These are phyloP conservation scores for Heliconius sara DNA, from an alignment of 2,888 invertebrate genomes.

Conservation along the genomic window DNA sequence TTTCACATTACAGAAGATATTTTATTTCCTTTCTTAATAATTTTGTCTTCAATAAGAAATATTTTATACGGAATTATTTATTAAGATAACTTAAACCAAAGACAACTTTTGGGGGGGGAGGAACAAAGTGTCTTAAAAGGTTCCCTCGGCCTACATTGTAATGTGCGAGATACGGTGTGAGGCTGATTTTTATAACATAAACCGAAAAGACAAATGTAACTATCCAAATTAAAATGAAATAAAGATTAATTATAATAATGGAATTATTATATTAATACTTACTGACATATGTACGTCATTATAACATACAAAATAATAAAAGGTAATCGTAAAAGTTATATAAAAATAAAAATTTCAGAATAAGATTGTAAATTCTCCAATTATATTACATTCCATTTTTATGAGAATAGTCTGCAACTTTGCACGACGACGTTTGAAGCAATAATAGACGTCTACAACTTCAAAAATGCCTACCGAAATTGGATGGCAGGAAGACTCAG, in stretches of 20 bases:
- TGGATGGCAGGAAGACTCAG: conserved; percentile 51
- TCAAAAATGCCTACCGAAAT: conserved; percentile 44
- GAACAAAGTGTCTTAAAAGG: not conserved
- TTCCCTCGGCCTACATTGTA: too few species aligned
- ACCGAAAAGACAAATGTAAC: too few species aligned
- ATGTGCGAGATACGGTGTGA: too few species aligned
- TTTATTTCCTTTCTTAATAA: not conserved
- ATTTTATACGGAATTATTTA: not conserved
- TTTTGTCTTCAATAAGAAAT: not conserved
- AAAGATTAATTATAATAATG: too few species aligned
- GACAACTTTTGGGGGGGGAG: too few species aligned
- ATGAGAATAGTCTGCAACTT: not conserved
- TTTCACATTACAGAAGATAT: conserved; percentile 8
- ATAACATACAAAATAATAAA: too few species aligned
- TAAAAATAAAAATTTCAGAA: too few species aligned
- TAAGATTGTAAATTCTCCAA: not conserved
- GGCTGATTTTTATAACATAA: too few species aligned
- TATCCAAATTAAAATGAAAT: too few species aligned
- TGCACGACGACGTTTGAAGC: conserved; percentile 29
- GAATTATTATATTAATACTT: too few species aligned
- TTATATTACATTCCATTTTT: not conserved
- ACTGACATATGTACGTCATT: too few species aligned
- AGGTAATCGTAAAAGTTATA: too few species aligned
- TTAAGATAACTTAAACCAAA: not conserved
- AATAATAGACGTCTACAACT: conserved; percentile 40